A percentile compares a stretch with the other conserved stretches of the same genome.
Conservation (phyloP, 2,797 vertebrate species). For the Gobio occitaniae region DNA sequence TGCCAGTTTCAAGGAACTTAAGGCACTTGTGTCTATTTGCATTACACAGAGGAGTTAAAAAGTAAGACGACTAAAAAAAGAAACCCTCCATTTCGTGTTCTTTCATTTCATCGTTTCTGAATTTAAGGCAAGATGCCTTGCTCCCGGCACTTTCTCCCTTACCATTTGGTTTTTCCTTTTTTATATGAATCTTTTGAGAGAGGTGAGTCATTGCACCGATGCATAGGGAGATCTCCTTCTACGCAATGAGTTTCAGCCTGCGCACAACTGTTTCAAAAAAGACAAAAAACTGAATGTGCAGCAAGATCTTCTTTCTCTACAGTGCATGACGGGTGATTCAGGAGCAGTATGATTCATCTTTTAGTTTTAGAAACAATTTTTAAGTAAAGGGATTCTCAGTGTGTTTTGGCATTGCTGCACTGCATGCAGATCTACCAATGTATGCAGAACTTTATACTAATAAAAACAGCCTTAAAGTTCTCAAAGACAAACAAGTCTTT, state of each 20-base stretch:
- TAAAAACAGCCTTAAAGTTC: neutral
- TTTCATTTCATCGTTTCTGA: conserved; percentile 59
- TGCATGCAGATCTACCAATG: neutral
- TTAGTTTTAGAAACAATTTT: neutral
- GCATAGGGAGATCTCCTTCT: neutral
- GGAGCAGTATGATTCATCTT: neutral
- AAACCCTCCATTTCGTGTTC: conserved; percentile 44
- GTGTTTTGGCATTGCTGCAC: neutral
- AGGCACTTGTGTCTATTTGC: conserved; percentile 58
- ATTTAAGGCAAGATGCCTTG: conserved; percentile 52
- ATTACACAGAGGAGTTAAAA: conserved; percentile 52
- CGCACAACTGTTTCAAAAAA: neutral
- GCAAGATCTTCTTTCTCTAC: neutral
- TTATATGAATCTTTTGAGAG: neutral
- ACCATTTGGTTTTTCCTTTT: neutral
- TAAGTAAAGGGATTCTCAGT: neutral
- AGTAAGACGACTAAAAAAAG: conserved; percentile 38
- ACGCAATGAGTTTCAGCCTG: neutral
- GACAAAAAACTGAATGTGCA: neutral
- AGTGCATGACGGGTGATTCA: neutral
- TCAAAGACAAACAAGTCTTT: neutral
- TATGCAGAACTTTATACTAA: neutral
- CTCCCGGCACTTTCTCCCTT: conserved; percentile 52
- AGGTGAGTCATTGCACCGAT: conserved; percentile 3
- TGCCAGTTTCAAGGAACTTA: conserved; percentile 51